phyloP scores from a whole-genome alignment of 2,113 vertebrate genomes.

The Cisticola juncidis region DNA sequence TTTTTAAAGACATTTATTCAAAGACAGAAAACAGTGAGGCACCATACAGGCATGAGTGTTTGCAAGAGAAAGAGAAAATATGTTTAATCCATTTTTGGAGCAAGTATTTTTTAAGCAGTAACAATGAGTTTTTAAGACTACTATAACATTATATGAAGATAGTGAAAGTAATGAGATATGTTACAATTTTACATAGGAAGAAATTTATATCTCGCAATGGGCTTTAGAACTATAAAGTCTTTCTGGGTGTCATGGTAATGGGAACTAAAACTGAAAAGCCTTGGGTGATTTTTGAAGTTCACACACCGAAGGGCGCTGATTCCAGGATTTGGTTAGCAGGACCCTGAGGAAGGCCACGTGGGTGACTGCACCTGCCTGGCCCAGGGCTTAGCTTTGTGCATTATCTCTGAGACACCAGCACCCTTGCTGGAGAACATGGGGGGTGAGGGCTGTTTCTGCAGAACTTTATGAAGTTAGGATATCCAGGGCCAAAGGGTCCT shows the following conservation, averaged over 20 bases:
- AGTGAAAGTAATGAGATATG: background rate
- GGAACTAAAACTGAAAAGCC: background rate
- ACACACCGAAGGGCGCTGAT: background rate
- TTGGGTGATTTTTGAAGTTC: background rate
- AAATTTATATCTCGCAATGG: background rate
- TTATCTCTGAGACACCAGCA: background rate
- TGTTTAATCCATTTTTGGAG: slow-evolving; percentile 55
- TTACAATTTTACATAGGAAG: background rate
- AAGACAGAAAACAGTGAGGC: slow-evolving; percentile 59
- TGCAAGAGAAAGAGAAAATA: slow-evolving; percentile 68
- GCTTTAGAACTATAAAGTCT: background rate
- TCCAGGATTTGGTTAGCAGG: background rate
- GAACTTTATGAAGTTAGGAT: background rate
- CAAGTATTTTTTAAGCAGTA: slow-evolving; percentile 34
- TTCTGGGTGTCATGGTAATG: background rate
- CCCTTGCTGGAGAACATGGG: rapidly evolving
- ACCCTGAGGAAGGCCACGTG: background rate
- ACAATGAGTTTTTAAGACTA: background rate
- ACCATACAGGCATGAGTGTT: slow-evolving; percentile 65
- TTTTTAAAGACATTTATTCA: slow-evolving; percentile 73
- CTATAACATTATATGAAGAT: background rate
- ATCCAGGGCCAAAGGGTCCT: background rate
- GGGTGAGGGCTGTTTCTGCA: background rate
- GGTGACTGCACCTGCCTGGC: background rate
- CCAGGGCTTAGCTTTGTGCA: background rate